Evolutionary conservation across 2,888 invertebrate species (phyloP), one percentile per base, ranked within the genome.

Genomic region (Mythimna vitellina): DNA sequence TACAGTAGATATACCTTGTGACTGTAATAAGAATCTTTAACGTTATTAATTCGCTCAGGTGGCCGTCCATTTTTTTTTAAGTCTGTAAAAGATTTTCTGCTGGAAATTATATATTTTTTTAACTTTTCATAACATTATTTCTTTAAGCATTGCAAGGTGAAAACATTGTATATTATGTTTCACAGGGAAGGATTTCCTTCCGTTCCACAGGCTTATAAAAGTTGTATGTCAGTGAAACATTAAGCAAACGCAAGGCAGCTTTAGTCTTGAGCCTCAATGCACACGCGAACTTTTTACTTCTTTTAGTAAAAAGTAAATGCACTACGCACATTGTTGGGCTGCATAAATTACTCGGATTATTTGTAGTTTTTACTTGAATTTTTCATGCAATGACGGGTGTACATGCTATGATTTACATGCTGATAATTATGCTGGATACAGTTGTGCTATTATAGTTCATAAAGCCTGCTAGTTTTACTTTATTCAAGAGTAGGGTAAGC

Each of bases 271-370:
- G 63, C 58, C 42, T 74, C 58, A 64, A 60, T 65, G 49, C 61
- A 65, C 77, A 80, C 63, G 77, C 63, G 51, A 77, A 74, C 54
- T 74, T 74, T 77, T 77, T 77, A 42, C 75, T 58, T 14, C 35
- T 58, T 46, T 10, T 29, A 58, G 64, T 63, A 63, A 60, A 42
- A 49, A 74, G 65, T 35, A 58, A 62, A 17, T 66, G 58, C 32
- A 72, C 12, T 72, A 80, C 67, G 58, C 75, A 77, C 60, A 64
- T 67, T 66, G 66, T 73, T 73, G 29, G 54, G 42, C 10, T 42
- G 80, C 80, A 63, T 80, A 73, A 17, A 73, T 60, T 77, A 64
- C 12, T 60, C 51, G 14, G 8, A n/a, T n/a, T 64, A 22, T 25
- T 51, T 20, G 3, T 22, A 5, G 10, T 22, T 70, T 56, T 76